Conservation (phyloP, 2,113 vertebrate species). For the Gambusia affinis region DNA sequence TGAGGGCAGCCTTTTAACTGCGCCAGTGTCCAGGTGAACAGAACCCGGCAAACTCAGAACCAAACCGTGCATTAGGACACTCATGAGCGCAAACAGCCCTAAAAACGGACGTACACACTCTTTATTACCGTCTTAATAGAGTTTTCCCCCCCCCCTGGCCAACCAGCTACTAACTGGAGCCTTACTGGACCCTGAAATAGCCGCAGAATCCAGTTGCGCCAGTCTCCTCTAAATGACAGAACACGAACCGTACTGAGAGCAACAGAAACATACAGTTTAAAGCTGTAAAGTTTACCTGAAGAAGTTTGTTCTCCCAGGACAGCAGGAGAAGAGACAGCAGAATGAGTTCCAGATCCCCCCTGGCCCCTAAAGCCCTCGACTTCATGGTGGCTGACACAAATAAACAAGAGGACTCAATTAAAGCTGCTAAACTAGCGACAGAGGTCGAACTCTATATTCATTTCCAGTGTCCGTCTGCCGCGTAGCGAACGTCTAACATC, state of each 20-base stretch:
- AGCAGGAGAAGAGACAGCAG: slow-evolving; percentile 61
- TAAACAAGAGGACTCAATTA: not conserved
- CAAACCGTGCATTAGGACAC: not conserved
- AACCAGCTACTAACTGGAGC: slow-evolving; percentile 33
- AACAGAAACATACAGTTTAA: slow-evolving; percentile 1
- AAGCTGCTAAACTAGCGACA: slow-evolving; percentile 43
- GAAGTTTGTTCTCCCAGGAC: slow-evolving; percentile 41
- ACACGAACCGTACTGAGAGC: slow-evolving; percentile 10
- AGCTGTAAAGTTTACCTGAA: slow-evolving; percentile 60
- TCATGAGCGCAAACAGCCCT: not conserved
- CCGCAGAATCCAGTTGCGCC: slow-evolving; percentile 37
- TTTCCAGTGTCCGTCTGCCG: slow-evolving; percentile 45
- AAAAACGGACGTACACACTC: not conserved
- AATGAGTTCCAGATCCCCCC: slow-evolving; percentile 40
- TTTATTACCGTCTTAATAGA: slow-evolving; percentile 34
- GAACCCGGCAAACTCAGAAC: too few species aligned
- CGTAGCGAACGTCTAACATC: not conserved
- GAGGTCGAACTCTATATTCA: slow-evolving; percentile 53
- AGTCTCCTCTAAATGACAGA: slow-evolving; percentile 27
- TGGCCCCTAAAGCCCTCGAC: slow-evolving; percentile 36
- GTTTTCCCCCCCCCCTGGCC: not conserved
- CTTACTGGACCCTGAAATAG: slow-evolving; percentile 67
- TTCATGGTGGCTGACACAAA: slow-evolving; percentile 22
- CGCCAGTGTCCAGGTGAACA: not conserved
- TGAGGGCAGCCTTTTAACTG: not conserved